A percentile compares a stretch with the other conserved stretches of the same genome.
Conservation (phyloP, 2,797 vertebrate genomes). For the Silurus lanzhouensis region DNA sequence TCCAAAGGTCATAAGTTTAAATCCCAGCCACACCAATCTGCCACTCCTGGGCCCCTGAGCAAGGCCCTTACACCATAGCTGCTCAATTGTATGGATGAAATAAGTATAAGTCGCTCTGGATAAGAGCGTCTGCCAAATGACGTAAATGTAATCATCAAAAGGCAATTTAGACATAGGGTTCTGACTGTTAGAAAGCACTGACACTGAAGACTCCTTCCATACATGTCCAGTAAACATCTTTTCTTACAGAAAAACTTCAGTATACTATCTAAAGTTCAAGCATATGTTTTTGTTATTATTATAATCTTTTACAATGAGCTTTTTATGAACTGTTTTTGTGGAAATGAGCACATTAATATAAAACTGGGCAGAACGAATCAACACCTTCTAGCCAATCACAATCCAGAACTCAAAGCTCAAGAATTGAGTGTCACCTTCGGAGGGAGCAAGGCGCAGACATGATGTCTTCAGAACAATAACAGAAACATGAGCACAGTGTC, state of each 20-base stretch:
- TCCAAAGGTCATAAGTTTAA: no score
- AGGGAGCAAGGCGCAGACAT: neutral
- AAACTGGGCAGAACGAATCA: neutral
- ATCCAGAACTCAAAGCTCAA: neutral
- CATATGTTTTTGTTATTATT: no score
- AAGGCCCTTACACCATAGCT: no score
- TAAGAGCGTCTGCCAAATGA: no score
- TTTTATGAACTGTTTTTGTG: neutral
- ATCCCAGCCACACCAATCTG: no score
- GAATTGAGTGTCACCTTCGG: constrained; percentile 1
- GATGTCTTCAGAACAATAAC: constrained; percentile 40
- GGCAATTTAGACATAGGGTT: neutral
- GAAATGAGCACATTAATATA: neutral
- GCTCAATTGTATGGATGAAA: no score
- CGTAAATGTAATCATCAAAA: no score
- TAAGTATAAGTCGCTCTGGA: no score
- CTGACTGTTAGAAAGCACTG: neutral
- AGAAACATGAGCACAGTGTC: constrained; percentile 45
- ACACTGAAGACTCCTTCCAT: neutral
- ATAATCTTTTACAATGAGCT: no score
- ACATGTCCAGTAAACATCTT: neutral
- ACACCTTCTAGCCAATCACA: neutral
- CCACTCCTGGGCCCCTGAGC: no score
- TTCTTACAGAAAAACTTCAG: neutral
- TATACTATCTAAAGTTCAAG: neutral